Base-by-base conservation (phyloP, 2,888 invertebrate genomes). In the Cantharis lateralis region DNA sequence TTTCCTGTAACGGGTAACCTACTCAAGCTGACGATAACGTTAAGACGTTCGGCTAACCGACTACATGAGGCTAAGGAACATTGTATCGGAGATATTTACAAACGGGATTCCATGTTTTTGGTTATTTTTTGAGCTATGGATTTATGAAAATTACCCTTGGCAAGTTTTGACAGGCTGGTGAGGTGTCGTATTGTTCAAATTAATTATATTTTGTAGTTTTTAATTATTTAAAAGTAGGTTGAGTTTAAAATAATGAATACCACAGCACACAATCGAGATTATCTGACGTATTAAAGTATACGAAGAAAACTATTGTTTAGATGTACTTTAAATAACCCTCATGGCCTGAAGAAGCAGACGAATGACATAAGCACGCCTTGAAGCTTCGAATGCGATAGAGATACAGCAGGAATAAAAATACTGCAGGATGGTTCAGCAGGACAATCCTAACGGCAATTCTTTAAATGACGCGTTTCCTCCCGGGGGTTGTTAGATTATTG, bases 401-500 rank as follows among this genome's bases (percentile, higher is more conserved):
- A 78, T 78, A 75, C 75, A 75, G 78, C 75, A 78, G 72, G 75
- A 78, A 78, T 72, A 62, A 72, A 77, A 74, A 77, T 77, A 74
- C 72, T 78, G 70, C 70, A 68, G 48, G 70, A 68, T 77, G 32
- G 71, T 78, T 75, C 72, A 75, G 71, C 74, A 64, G 71, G 75
- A 79, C 79, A 77, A 80, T 80, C 78, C 77, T 79, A 74, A 78
- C 74, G 77, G 79, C 78, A 80, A 80, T 81, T 81, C 78, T 75
- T 80, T 81, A 81, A 82, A 81, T 80, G 81, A 79, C 80, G 80
- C 78, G 76, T 76, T 77, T 79, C 80, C 82, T 78, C 80, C 78
- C 79, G 82, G 80, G 81, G 79, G 81, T 79, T 82, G 82, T 82
- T 79, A 79, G 80, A 79, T 80, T 81, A 82, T 81, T 81, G 80